Conservation (phyloP, 2,797 vertebrate species). For the Clarias pachynema region DNA sequence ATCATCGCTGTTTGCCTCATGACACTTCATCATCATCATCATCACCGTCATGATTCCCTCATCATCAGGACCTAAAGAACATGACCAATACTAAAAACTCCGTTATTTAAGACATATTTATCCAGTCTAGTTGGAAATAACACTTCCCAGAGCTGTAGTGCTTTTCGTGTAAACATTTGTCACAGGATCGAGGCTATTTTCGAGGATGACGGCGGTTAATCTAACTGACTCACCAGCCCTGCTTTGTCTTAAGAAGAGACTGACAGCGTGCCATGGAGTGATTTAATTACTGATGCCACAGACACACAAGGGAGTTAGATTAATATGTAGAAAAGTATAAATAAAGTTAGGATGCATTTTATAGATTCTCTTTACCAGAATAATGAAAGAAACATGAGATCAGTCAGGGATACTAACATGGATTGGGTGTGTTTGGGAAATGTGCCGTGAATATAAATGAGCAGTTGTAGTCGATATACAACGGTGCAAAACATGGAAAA, state of each 20-base stretch:
- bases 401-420: not conserved
- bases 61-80: slow-evolving; percentile 5
- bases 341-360: not conserved
- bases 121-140: slow-evolving; percentile 28
- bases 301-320: not conserved
- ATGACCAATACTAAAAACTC: slow-evolving; percentile 10
- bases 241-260: slow-evolving; percentile 39
- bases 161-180: slow-evolving; percentile 34
- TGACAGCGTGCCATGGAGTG: slow-evolving; percentile 29
- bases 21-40: not conserved
- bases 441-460: not conserved
- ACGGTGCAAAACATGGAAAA: not conserved
- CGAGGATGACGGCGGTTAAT: slow-evolving; percentile 5
- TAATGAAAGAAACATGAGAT: not conserved
- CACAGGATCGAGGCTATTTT: slow-evolving; percentile 36
- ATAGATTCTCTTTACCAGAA: not conserved
- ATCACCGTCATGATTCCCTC: not conserved
- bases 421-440: not conserved
- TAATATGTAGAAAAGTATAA: slow-evolving; percentile 9
- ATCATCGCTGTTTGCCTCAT: not conserved
- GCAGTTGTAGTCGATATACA: not conserved
- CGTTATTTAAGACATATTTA: slow-evolving; percentile 8
- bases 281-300: slow-evolving; percentile 13
- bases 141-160: slow-evolving; percentile 38
- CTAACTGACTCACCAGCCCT: slow-evolving; percentile 22